Conservation (phyloP, 1,140 invertebrate species). For the Pentalonia nigronervosa region DNA sequence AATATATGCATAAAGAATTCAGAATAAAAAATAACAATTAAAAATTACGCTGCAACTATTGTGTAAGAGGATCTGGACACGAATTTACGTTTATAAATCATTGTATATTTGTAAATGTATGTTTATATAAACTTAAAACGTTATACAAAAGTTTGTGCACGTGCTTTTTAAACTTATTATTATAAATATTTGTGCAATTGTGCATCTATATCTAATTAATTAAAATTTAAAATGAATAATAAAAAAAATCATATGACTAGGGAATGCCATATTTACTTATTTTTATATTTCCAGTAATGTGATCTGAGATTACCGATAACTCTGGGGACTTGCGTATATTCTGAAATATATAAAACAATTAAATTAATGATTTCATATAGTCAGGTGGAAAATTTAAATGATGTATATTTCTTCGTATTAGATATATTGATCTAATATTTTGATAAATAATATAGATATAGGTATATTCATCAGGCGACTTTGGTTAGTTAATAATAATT, state of each 20-base stretch:
- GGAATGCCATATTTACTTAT: constrained; percentile 1
- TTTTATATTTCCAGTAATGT: not conserved
- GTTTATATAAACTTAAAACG: not conserved
- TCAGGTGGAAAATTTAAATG: too few species aligned
- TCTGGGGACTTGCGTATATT: not conserved
- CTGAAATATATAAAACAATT: not conserved
- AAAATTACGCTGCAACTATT: too few species aligned
- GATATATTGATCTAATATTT: too few species aligned
- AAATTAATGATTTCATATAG: not conserved
- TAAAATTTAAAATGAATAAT: not conserved
- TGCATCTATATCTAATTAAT: not conserved
- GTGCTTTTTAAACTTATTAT: not conserved
- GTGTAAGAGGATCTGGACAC: too few species aligned
- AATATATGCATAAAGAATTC: too few species aligned
- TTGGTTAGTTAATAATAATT: too few species aligned
- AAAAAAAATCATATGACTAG: not conserved
- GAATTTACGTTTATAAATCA: too few species aligned
- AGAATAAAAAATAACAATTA: too few species aligned
- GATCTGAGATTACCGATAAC: not conserved
- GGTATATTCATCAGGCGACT: too few species aligned
- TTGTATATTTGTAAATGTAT: not conserved
- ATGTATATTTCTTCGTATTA: too few species aligned
- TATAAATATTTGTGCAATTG: not conserved
- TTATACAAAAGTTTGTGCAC: not conserved
- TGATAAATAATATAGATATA: too few species aligned